phyloP scores from a whole-genome alignment of 2,797 vertebrate species.

The Oreonectes daqikongensis region DNA sequence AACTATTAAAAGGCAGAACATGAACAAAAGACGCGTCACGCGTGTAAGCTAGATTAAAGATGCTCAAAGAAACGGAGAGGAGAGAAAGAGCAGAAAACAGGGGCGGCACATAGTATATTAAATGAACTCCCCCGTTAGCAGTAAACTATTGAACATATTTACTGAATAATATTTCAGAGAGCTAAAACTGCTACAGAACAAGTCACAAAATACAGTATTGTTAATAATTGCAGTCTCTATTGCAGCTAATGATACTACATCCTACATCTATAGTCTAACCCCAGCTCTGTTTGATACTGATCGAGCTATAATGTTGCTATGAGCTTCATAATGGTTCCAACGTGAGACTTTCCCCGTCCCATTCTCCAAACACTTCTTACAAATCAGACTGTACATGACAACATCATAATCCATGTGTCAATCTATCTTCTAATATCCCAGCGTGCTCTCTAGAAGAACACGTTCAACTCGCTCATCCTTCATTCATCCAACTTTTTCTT shows the following conservation, averaged over 20 bases:
- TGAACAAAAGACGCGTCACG: slow-evolving; percentile 68
- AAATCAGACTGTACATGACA: slow-evolving; percentile 60
- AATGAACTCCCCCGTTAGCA: slow-evolving; percentile 68
- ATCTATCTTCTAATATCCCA: slow-evolving; percentile 56
- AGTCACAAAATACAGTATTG: slow-evolving; percentile 77
- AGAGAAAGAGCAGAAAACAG: slow-evolving; percentile 42
- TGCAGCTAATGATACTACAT: slow-evolving; percentile 73
- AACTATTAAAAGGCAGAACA: slow-evolving; percentile 76
- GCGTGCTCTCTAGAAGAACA: slow-evolving; percentile 25
- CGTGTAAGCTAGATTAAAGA: slow-evolving; percentile 77
- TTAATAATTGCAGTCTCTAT: slow-evolving; percentile 73
- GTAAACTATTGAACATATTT: slow-evolving; percentile 70
- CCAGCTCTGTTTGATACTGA: slow-evolving; percentile 48
- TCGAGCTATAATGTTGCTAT: slow-evolving; percentile 60
- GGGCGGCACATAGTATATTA: slow-evolving; percentile 71
- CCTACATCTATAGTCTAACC: slow-evolving; percentile 64
- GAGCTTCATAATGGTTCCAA: slow-evolving; percentile 66
- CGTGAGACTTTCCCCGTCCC: slow-evolving; percentile 34
- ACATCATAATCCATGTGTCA: slow-evolving; percentile 71
- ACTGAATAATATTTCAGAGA: slow-evolving; percentile 63
- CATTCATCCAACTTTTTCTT: slow-evolving; percentile 13
- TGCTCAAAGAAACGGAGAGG: slow-evolving; percentile 67
- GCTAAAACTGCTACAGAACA: slow-evolving; percentile 80
- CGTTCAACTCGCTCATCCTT: slow-evolving; percentile 52
- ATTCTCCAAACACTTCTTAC: slow-evolving; percentile 51